Evolutionary conservation across 2,113 vertebrate species (phyloP), one percentile per base, ranked within the genome.

Genomic region (Grallaria varia): DNA sequence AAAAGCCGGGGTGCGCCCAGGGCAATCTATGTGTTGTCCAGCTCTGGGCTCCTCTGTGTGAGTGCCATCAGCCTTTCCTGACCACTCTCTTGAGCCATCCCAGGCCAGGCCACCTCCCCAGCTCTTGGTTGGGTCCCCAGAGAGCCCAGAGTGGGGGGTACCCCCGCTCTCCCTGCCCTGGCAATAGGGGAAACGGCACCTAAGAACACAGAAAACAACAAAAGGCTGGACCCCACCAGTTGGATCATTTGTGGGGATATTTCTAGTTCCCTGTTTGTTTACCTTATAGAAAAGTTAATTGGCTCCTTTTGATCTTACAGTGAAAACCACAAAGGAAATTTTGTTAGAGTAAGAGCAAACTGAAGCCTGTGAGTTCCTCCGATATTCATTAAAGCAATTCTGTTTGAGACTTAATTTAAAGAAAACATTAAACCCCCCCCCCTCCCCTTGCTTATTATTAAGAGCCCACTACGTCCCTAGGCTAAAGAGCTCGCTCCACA

Each of bases 261-360:
- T 98, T 98, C 97, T 89, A 93, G 97, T 94, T 97, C 95, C 93
- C 92, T 12, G 12, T 95, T 97, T 98, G 98, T 98, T 98, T 98
- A 98, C 96, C 98, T 98, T 97, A 83, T 82, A 98, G 97, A 96
- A 98, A 98, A 98, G 97, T 97, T 98, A 98, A 98, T 98, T 97
- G 98, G 96, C 95, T 98, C 92, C 97, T 98, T 98, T 98, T 98
- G 98, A 98, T 98, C 98, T 97, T 91, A 56, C 88, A 95, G 96
- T 93, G 96, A 95, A 98, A 98, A 96, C 98, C 98, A 88, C 98
- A 98, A 98, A 98, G 97, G 96, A 98, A 97, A 98, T 98, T 97
- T 98, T 98, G 78, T 94, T 96, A 96, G 96, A 84, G 90, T 64
- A 93, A 95, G 89, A 93, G 92, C 90, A 97, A 96, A 98, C 90